Evolutionary conservation across 2,113 vertebrate genomes (phyloP).

Genomic region (Saccopteryx leptura): DNA sequence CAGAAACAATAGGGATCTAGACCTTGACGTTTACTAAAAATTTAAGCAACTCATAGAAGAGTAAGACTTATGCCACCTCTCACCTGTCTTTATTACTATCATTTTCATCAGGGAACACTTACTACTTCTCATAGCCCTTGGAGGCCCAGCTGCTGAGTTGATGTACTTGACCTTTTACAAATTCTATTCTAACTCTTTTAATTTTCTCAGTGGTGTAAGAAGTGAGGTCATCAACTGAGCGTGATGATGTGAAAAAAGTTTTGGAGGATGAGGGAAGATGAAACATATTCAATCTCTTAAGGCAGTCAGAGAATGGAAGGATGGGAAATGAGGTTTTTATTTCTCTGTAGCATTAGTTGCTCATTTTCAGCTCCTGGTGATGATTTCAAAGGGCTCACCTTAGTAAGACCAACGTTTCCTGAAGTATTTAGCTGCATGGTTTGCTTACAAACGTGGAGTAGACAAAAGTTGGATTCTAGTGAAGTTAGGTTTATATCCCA

Average conservation of each 20-base stretch:
- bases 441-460: fast-evolving
- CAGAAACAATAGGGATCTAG: background rate
- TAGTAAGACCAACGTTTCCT: background rate
- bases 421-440: background rate
- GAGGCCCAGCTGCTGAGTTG: background rate
- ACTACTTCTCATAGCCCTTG: background rate
- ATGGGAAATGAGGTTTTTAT: background rate
- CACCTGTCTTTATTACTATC: background rate
- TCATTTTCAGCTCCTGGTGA: background rate
- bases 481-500: background rate
- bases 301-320: background rate
- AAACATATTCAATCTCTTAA: background rate
- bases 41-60: background rate
- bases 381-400: background rate
- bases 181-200: background rate
- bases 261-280: background rate
- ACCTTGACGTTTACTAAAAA: background rate
- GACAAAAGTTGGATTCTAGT: background rate
- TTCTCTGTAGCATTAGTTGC: background rate
- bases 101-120: background rate
- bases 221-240: background rate
- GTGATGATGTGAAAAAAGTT: background rate
- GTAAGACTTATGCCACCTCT: background rate
- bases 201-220: background rate
- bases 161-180: background rate